phyloP scores from a whole-genome alignment of 1,140 invertebrate species.

The Trichonephila inaurata region DNA sequence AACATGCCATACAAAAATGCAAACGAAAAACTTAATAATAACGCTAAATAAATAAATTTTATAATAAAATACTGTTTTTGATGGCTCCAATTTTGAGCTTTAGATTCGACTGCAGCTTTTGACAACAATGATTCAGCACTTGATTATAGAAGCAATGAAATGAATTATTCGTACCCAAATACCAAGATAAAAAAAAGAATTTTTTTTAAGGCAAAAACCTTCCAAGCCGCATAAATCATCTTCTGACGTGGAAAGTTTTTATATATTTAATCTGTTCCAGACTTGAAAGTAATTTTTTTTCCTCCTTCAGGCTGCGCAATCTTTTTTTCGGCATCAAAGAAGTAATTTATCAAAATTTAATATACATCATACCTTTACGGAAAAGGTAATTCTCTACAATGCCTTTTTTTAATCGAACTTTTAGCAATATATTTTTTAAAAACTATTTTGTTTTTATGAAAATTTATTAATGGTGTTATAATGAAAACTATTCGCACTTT shows the following conservation, averaged over 20 bases:
- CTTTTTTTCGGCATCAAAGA: background rate
- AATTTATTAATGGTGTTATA: background rate
- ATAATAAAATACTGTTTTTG: background rate
- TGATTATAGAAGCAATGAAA: slow-evolving; percentile 20
- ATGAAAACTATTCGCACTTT: background rate
- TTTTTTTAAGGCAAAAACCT: background rate
- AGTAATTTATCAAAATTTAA: slow-evolving; percentile 56
- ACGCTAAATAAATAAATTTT: no score
- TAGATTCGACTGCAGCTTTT: background rate
- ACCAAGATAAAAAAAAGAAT: slow-evolving; percentile 5
- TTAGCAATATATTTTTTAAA: background rate
- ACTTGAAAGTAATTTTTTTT: slow-evolving; percentile 20
- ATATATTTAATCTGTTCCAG: slow-evolving; percentile 45
- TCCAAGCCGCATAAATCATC: slow-evolving; percentile 45
- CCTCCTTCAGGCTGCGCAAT: background rate
- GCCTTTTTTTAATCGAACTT: slow-evolving; percentile 16
- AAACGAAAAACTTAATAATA: no score
- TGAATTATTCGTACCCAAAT: slow-evolving; percentile 31
- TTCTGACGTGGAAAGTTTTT: slow-evolving; percentile 21
- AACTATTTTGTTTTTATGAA: background rate
- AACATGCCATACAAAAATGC: no score
- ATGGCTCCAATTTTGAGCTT: background rate
- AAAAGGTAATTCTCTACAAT: slow-evolving; percentile 20
- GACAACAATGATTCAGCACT: slow-evolving; percentile 34
- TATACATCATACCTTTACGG: background rate